Percentiles rank a stretch among this genome's conserved stretches.
Evolutionary conservation across 2,797 vertebrate genomes (phyloP).

Genomic region (Poecilia picta): DNA sequence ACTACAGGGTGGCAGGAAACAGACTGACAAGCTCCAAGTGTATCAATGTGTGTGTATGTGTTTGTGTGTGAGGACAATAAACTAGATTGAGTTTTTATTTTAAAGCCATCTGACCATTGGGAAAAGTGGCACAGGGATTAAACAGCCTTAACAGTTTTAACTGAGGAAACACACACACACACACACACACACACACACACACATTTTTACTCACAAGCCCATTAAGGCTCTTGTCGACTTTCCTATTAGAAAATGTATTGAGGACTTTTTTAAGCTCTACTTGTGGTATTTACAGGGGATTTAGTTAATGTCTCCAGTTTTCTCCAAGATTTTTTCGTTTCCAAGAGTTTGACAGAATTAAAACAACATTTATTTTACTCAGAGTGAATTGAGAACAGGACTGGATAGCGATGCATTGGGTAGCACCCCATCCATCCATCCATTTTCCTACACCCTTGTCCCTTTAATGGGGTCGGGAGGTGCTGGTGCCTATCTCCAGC

Average conservation of each 20-base stretch:
- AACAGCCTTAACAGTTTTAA: conserved; percentile 15
- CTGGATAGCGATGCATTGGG: neutral
- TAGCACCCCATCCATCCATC: too few species aligned
- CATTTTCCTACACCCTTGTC: too few species aligned
- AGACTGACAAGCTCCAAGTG: conserved; percentile 35
- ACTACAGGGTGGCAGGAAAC: conserved; percentile 41
- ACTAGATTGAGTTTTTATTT: conserved; percentile 21
- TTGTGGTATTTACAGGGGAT: neutral
- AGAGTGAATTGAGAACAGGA: neutral
- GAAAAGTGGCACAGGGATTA: conserved; percentile 23
- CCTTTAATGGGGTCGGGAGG: too few species aligned
- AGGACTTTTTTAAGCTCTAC: conserved; percentile 8
- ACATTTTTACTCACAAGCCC: neutral
- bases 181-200: conserved; percentile 5
- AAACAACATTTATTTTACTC: neutral
- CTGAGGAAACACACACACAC: conserved; percentile 1
- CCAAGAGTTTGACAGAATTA: conserved; percentile 5
- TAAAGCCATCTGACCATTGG: conserved; percentile 32
- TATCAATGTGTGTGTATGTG: conserved; percentile 27
- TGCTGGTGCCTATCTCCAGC: too few species aligned
- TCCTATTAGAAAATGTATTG: neutral
- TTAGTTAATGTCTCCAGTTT: conserved; percentile 6
- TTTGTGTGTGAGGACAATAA: conserved; percentile 11
- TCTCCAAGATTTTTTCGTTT: neutral
- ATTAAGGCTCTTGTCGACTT: conserved; percentile 7